Base-by-base conservation (phyloP, 2,888 invertebrate species). In the Spisula solida region DNA sequence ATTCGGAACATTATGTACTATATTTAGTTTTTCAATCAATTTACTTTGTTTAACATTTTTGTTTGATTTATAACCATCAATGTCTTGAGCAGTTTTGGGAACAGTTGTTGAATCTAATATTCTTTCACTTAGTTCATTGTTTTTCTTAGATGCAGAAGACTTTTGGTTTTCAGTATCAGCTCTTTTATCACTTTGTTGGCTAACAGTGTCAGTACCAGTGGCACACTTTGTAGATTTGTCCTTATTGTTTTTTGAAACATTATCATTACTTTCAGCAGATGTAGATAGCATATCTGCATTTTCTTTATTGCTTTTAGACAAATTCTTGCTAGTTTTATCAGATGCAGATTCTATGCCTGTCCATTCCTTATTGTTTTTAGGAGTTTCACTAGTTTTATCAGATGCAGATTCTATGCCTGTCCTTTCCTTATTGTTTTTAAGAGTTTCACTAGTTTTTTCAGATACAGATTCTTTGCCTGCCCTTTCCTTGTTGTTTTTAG, bases 1-100 rank as follows among this genome's bases (percentile, higher is more conserved):
- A 51, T 70, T 75, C 0, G 25, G 34, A 47, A 18, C 82, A 56
- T 51, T 75, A 18, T 75, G 75, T 12, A 75, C 18, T 31, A 75
- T 10, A 31, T 75, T 75, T 31, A 75, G 75, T 51, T 83, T 70
- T 75, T 48, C 34, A 47, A 83, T 75, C 70, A 83, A 51, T 51
- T 83, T 47, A 29, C 66, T 51, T 75, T 83, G 70, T n/a, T 56
- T 60, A 31, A 34, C n/a, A 41, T 82, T 31, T 51, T 48, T 55
- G 16, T 47, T 56, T 66, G 34, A 20, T 48, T 75, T 47, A 34
- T 48, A 75, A 48, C 48, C 51, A 48, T 29, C 31, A 51, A n/a
- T 29, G 47, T 75, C 66, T 51, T 66, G 25, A 66, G 31, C 34
- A 25, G 34, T 1, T 75, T 75, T 31, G 31, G 31, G 18, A 75